Percentiles rank a stretch among this genome's conserved stretches.
Evolutionary conservation across 2,113 vertebrate species (phyloP).

Genomic region (Trichechus manatus): DNA sequence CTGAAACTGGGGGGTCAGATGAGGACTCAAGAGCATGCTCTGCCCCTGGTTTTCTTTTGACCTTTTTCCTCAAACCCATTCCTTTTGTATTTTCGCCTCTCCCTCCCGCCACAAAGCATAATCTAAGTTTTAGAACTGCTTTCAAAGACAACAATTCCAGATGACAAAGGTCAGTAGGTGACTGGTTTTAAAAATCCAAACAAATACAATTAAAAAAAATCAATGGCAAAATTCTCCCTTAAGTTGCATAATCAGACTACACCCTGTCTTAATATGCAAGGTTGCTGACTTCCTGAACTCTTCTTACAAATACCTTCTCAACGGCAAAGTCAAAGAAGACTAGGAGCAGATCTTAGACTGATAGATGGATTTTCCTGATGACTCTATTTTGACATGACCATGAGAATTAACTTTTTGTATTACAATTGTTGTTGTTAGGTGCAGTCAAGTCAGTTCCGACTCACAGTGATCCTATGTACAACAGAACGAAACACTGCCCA

Average conservation of each 20-base stretch:
- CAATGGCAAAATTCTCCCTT: not conserved
- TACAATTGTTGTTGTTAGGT: too few relatives aligned
- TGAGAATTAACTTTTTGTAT: not conserved
- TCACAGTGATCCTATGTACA: too few relatives aligned
- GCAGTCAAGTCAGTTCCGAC: too few relatives aligned
- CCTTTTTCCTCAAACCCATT: not conserved
- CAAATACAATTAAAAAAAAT: not conserved
- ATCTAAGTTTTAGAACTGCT: not conserved
- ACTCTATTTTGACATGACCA: not conserved
- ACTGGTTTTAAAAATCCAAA: not conserved
- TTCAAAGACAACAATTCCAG: constrained; percentile 30
- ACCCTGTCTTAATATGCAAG: not conserved
- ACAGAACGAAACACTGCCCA: too few relatives aligned
- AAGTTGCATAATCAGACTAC: not conserved
- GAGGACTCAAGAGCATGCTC: not conserved
- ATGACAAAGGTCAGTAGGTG: not conserved
- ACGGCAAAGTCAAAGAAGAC: not conserved
- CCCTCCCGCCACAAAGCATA: not conserved
- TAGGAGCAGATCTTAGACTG: not conserved
- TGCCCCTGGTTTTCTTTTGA: not conserved
- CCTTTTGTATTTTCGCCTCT: not conserved
- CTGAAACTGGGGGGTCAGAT: not conserved
- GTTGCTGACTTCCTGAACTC: not conserved
- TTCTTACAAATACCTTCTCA: not conserved
- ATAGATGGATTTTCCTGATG: not conserved